Conservation (phyloP, 2,888 invertebrate species). For the Punctoribates punctum region DNA sequence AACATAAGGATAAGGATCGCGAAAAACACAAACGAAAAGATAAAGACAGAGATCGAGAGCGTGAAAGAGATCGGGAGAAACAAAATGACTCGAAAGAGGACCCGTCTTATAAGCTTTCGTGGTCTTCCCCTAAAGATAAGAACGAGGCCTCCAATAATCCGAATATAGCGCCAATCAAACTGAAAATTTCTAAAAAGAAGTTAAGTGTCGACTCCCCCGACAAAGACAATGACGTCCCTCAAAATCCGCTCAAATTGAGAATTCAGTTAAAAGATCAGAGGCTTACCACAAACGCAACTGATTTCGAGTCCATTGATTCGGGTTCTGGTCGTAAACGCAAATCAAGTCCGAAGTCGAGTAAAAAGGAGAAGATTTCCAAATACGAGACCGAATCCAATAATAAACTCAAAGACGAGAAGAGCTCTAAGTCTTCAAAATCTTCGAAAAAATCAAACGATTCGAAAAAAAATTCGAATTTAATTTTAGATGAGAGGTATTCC, state of each 20-base stretch:
- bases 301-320: not conserved
- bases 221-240: constrained; percentile 8
- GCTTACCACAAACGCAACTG: not conserved
- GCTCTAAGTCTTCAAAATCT: not conserved
- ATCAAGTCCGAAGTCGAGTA: constrained; percentile 17
- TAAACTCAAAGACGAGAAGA: not conserved
- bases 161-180: constrained; percentile 31
- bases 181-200: constrained; percentile 39
- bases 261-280: constrained; percentile 4
- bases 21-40: constrained; percentile 33
- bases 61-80: constrained; percentile 3
- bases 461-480: not conserved
- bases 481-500: not conserved
- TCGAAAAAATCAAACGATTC: not conserved
- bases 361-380: not conserved
- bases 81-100: not conserved
- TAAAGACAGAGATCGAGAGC: constrained; percentile 17
- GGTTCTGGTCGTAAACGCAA: constrained; percentile 19
- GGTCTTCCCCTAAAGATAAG: not conserved
- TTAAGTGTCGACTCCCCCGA: not conserved
- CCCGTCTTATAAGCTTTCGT: not conserved
- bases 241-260: constrained; percentile 26
- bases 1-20: constrained; percentile 39
- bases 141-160: not conserved
- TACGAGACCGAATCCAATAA: not conserved